These are phyloP conservation scores for Lophius americanus DNA, from an alignment of 2,797 vertebrate genomes.

Conservation along the genomic window DNA sequence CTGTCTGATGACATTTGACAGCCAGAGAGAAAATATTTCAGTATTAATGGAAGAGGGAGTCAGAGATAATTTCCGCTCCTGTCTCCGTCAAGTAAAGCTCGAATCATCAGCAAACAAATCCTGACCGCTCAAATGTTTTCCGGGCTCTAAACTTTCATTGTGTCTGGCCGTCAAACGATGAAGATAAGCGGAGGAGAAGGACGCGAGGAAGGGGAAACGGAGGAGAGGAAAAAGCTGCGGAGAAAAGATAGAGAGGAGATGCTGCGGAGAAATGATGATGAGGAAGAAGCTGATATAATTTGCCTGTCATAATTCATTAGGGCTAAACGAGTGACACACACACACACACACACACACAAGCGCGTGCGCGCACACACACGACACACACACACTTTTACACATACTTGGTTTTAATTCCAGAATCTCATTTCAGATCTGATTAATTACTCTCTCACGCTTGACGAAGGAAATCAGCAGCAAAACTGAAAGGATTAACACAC, in stretches of 20 bases:
- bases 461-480: conserved; percentile 71
- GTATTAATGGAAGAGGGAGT: neutral
- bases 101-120: neutral
- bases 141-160: neutral
- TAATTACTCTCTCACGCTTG: conserved; percentile 76
- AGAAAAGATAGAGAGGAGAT: conserved; percentile 20
- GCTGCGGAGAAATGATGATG: conserved; percentile 42
- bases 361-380: conserved; percentile 18
- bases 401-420: conserved; percentile 65
- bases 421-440: conserved; percentile 77
- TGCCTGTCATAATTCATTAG: conserved; percentile 73
- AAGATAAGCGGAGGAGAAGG: neutral
- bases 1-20: neutral
- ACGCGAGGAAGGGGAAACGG: neutral
- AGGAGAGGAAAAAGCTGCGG: neutral
- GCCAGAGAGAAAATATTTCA: neutral
- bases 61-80: neutral
- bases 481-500: conserved; percentile 67
- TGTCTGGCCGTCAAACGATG: neutral
- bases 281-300: conserved; percentile 68
- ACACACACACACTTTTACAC: conserved; percentile 17
- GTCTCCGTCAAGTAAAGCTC: neutral
- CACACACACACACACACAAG: conserved; percentile 9
- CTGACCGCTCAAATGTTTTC: neutral
- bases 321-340: conserved; percentile 42